Evolutionary conservation across 2,797 vertebrate species (phyloP).

Genomic region (Sebastiscus albofasciatus): DNA sequence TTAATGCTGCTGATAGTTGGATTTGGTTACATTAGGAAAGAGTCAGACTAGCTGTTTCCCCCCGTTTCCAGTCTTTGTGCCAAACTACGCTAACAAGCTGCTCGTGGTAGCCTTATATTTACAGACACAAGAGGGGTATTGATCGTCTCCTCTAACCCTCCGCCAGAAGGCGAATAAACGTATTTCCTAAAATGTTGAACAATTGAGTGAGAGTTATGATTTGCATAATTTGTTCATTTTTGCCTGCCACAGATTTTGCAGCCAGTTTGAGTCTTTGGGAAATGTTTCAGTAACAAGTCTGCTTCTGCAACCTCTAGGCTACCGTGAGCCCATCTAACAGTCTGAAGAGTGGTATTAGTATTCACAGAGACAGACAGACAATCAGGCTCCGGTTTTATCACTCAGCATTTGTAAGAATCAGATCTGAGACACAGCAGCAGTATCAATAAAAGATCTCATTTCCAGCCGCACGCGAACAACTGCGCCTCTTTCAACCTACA

Average conservation of each 20-base stretch:
- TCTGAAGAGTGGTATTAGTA: conserved; percentile 67
- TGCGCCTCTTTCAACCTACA: conserved; percentile 80
- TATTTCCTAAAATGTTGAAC: conserved; percentile 12
- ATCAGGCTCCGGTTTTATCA: conserved; percentile 78
- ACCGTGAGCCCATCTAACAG: conserved; percentile 13
- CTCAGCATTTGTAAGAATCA: conserved; percentile 78
- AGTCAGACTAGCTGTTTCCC: not conserved
- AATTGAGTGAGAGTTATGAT: conserved; percentile 4
- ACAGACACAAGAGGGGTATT: not conserved
- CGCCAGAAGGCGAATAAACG: not conserved
- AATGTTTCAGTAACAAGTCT: conserved; percentile 30
- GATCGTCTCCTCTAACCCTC: not conserved
- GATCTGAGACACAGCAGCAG: conserved; percentile 79
- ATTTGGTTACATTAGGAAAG: not conserved
- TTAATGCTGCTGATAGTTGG: not conserved
- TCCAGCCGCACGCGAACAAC: conserved; percentile 79
- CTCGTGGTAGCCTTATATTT: not conserved
- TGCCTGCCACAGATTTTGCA: conserved; percentile 15
- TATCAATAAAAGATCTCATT: conserved; percentile 85
- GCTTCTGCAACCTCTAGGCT: conserved; percentile 27
- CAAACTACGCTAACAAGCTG: not conserved
- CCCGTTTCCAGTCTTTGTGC: not conserved
- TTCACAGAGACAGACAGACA: conserved; percentile 75
- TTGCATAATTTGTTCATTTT: conserved; percentile 18
- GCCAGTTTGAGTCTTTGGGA: conserved; percentile 16